Conservation (phyloP, 2,113 vertebrate species). For the Erythrocercus mccallii region DNA sequence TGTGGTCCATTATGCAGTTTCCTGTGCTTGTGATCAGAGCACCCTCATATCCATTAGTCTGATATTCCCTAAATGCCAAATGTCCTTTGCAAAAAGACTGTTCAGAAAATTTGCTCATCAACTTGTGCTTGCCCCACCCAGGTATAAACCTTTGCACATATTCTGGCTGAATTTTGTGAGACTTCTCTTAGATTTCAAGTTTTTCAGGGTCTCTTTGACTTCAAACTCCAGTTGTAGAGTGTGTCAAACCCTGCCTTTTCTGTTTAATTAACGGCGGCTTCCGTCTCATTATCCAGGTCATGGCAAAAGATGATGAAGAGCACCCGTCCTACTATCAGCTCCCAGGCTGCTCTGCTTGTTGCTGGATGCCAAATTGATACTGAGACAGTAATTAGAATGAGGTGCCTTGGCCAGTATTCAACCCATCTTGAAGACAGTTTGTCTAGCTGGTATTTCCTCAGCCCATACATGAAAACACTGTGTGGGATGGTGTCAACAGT, state of each 20-base stretch:
- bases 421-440: neutral
- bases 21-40: neutral
- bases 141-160: neutral
- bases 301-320: neutral
- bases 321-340: neutral
- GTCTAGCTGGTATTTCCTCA: neutral
- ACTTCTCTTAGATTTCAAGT: neutral
- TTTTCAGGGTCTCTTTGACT: neutral
- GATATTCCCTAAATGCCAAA: neutral
- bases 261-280: neutral
- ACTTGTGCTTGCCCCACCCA: neutral
- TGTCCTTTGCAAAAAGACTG: neutral
- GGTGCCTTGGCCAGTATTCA: neutral
- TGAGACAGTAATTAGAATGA: conserved; percentile 1
- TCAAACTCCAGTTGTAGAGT: neutral
- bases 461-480: neutral
- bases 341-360: neutral
- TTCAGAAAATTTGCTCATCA: neutral
- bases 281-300: neutral
- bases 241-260: neutral
- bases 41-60: neutral
- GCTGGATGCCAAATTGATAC: neutral
- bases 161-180: neutral
- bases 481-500: neutral
- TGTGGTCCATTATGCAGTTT: neutral